Base-by-base conservation (phyloP, 2,888 invertebrate species). In the Apamea sordens region DNA sequence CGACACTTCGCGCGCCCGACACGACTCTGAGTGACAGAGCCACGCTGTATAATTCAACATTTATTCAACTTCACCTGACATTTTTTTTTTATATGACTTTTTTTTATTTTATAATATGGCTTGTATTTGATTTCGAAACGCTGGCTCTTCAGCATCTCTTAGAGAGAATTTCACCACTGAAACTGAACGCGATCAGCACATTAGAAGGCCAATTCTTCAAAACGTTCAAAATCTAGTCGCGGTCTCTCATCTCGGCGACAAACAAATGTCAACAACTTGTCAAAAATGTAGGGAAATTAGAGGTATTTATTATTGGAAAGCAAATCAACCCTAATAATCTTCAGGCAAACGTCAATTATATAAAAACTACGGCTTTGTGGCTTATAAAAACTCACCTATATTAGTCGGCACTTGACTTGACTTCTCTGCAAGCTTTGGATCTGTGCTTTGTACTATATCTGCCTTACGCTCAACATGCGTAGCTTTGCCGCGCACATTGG, bases 391-490 rank as follows among this genome's bases (percentile, higher is more conserved):
- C 71, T 61, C 71, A 71, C 71, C 71, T 7, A 21, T 21, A 41
- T 71, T 21, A 71, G n/a, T n/a, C 21, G 71, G 36, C 21, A 13
- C 61, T 71, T 61, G 71, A 21, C 36, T 41, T 61, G 59, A 71
- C n/a, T 71, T 71, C 36, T 41, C 36, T 41, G 71, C 61, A 61
- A 41, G 5, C 8, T 47, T 64, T 71, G 53, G 36, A n/a, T 77
- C 71, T 13, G 50, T 32, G 18, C 18, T 47, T 28, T 53, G 67
- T 10, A 8, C 32, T 28, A 56, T 28, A 47, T 76, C 32, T 10
- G 56, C 18, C 13, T 36, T 69, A 3, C 1, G 4, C 36, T 85
- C 85, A 15, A 36, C 36, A 61, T 64, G 65, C 63, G 36, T 41
- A 47, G 41, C n/a, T 21, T 24, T 18, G 10, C 24, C 13, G 13